Conservation (phyloP, 2,797 vertebrate species). For the Protosalanx chinensis region DNA sequence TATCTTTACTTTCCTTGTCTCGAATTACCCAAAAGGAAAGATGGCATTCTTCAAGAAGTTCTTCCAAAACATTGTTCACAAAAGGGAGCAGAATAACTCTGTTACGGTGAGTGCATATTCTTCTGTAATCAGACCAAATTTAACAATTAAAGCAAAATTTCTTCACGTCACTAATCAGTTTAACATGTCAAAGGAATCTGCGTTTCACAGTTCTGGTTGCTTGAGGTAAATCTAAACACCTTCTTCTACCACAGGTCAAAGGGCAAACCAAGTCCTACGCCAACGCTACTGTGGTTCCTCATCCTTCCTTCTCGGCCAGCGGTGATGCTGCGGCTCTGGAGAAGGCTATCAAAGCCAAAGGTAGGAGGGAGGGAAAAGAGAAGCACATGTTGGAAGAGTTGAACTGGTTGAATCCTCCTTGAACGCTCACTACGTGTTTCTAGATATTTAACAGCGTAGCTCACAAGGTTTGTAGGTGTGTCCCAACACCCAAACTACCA, state of each 20-base stretch:
- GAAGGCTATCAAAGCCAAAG: slow-evolving; percentile 79
- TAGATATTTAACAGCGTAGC: too few species aligned
- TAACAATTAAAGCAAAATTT: too few species aligned
- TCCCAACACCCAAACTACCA: neutral
- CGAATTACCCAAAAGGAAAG: slow-evolving; percentile 21
- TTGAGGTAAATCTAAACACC: neutral
- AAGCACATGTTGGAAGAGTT: too few species aligned
- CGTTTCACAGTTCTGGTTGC: neutral
- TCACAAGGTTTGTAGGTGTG: too few species aligned
- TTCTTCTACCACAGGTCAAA: neutral
- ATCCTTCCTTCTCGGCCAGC: slow-evolving; percentile 76
- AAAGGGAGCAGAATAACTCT: slow-evolving; percentile 27
- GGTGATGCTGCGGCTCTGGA: slow-evolving; percentile 76
- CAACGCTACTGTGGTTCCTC: slow-evolving; percentile 68
- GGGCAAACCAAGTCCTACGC: slow-evolving; percentile 48
- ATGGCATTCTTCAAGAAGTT: slow-evolving; percentile 80
- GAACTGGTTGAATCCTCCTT: too few species aligned
- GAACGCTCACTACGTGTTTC: too few species aligned
- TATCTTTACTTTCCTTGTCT: neutral
- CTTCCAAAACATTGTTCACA: slow-evolving; percentile 54
- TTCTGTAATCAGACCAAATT: neutral
- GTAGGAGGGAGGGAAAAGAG: slow-evolving; percentile 51
- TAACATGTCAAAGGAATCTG: neutral
- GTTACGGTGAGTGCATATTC: slow-evolving; percentile 42
- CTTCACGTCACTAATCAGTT: neutral